Evolutionary conservation across 1,140 invertebrate genomes (phyloP).

Genomic region (Zeugodacus cucurbitae): DNA sequence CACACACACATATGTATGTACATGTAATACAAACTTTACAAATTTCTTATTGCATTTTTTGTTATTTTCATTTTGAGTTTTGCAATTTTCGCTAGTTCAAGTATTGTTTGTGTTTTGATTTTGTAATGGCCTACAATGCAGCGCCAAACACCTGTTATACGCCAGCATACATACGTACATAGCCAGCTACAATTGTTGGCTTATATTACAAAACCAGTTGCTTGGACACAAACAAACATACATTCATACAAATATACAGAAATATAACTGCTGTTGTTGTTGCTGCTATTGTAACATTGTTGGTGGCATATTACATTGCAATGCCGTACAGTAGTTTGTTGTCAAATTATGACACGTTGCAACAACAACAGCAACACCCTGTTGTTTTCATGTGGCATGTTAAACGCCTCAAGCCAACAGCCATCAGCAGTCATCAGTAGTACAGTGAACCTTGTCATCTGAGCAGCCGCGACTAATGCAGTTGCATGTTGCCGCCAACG

Average conservation of each 20-base stretch:
- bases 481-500: background rate
- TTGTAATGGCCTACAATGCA: conserved; percentile 42
- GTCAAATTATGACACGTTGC: conserved; percentile 31
- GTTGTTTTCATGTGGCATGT: background rate
- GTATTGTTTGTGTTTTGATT: conserved; percentile 40
- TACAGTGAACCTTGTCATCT: conserved; percentile 39
- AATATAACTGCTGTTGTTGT: background rate
- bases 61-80: background rate
- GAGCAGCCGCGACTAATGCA: background rate
- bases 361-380: background rate
- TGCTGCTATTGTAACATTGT: background rate
- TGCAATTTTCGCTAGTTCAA: background rate
- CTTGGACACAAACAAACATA: background rate
- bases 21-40: background rate
- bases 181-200: background rate
- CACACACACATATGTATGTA: background rate
- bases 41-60: background rate
- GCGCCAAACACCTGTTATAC: conserved; percentile 43
- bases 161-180: background rate
- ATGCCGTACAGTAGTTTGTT: conserved; percentile 26
- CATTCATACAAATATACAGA: background rate
- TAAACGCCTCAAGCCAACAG: background rate
- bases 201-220: conserved; percentile 24
- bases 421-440: conserved; percentile 29
- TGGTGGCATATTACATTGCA: conserved; percentile 30